Evolutionary conservation across 2,113 vertebrate species (phyloP).

Genomic region (Cairina moschata): DNA sequence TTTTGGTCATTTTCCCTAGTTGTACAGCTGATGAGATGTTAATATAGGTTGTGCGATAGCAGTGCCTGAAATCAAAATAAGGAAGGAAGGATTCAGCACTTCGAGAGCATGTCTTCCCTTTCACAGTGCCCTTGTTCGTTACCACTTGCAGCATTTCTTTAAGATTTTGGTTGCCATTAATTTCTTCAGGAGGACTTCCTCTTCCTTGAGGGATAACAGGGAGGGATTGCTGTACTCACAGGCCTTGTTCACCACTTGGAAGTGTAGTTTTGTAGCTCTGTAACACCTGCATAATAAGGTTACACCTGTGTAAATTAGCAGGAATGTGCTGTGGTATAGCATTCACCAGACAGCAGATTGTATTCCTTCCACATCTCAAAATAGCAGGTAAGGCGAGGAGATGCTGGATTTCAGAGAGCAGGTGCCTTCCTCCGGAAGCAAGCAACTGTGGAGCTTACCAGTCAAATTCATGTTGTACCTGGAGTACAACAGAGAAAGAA

Average conservation of each 20-base stretch:
- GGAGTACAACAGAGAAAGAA: background rate
- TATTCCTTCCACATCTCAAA: slow-evolving; percentile 36
- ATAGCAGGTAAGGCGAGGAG: slow-evolving; percentile 9
- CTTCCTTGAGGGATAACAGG: background rate
- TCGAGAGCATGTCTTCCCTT: background rate
- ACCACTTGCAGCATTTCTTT: background rate
- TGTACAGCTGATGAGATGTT: background rate
- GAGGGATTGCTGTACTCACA: background rate
- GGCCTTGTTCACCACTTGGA: background rate
- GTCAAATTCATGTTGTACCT: background rate
- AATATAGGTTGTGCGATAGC: background rate
- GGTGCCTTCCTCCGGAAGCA: slow-evolving; percentile 3
- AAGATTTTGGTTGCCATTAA: background rate
- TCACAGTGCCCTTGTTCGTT: background rate
- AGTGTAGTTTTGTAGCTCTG: background rate
- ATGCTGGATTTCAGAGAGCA: background rate
- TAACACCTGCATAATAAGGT: slow-evolving; percentile 45
- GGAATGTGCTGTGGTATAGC: slow-evolving; percentile 12
- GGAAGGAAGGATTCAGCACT: background rate
- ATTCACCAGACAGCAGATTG: slow-evolving; percentile 18
- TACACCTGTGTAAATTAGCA: slow-evolving; percentile 48
- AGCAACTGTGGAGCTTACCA: background rate
- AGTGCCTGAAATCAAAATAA: background rate
- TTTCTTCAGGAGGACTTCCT: background rate
- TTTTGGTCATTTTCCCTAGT: background rate